Evolutionary conservation across 2,113 vertebrate species (phyloP), one percentile per base, ranked within the genome.

Genomic region (Oryzias curvinotus): DNA sequence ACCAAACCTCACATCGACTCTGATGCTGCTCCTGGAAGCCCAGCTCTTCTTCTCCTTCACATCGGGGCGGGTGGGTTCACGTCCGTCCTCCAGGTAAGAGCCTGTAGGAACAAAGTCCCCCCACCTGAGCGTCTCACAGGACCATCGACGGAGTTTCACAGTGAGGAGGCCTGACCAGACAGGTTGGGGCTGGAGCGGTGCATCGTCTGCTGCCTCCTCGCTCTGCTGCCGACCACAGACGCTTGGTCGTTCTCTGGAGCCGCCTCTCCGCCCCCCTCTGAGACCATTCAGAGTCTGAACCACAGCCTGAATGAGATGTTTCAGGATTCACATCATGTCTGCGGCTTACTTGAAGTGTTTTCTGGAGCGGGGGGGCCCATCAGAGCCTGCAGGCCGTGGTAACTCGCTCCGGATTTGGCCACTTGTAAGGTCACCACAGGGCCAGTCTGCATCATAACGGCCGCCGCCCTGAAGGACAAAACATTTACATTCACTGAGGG

Each of bases 101-200:
- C 91, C 94, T 93, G 79, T 75, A 65, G 52, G 66, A 80, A 64
- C 8, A 44, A 19, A 44, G 28, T 12, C 68, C 23, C 64, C 58
- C 58, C 62, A 28, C 3, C 16, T 1, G 17, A 63, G 44, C 18
- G 50, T 41, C 14, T 59, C 16, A 52, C 36, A 28, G 36, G 36
- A 36, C 8, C 26, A 51, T 64, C 61, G 46, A 49, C 59, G 30
- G 26, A 44, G 43, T 54, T 59, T 69, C 30, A 57, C 26, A 54
- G 28, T 17, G 2, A 53, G 17, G 5, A 5, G 7, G 57, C 94
- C 94, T 90, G 90, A 96, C 96, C 90, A 71, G 91, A 92, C 75
- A 98, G 89, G 67, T 97, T 96, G 73, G 96, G 96, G 85, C 93
- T 94, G 73, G 96, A 98, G 46, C 94, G 93, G 76, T 92, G 89